Base-by-base conservation (phyloP, 1,140 invertebrate genomes). In the Nylanderia fulva region DNA sequence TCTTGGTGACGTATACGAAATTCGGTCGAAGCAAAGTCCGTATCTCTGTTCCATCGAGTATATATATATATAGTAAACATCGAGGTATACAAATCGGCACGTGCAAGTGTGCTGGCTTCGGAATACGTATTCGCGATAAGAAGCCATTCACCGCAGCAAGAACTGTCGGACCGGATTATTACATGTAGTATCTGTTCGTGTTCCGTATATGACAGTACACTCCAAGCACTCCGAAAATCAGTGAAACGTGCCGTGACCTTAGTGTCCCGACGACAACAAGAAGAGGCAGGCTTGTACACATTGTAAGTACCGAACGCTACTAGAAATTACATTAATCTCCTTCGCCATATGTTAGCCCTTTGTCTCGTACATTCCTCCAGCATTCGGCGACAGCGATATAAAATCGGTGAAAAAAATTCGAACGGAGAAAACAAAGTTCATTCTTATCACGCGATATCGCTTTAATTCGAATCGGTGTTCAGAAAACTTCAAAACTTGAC, bases 241-340 rank as follows among this genome's bases (percentile, higher is more conserved):
- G 86, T 76, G 86, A 88, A 72, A 85, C 84, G 88, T 88, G 86
- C 69, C 42, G 83, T 83, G 69, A 69, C 75, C 63, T 48, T 60
- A 68, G 86, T 75, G 87, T 63, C 88, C 86, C 86, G 88, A 86
- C 86, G 58, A 83, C 86, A 11, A 75, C 52, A 18, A 52, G 76
- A 42, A 86, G 83, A 8, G 60, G 83, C 63, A 89, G 58, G 52
- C 88, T 77, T 61, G 75, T 88, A 80, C 63, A 80, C 63, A 33
- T 76, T 58, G 87, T 89, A 77, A 89, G 88, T 89, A 89, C 27
- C 27, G 2, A 42, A 63, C 15, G 13, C 24, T 52, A 6, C 13
- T 1, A 33, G 6, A 61, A 8, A n/a, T 29, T 29, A 39, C 8
- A 18, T 74, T 56, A 29, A 72, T n/a, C 11, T n/a, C 52, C 24